phyloP scores from a whole-genome alignment of 2,113 vertebrate species.

The Gorsachius goisagi region DNA sequence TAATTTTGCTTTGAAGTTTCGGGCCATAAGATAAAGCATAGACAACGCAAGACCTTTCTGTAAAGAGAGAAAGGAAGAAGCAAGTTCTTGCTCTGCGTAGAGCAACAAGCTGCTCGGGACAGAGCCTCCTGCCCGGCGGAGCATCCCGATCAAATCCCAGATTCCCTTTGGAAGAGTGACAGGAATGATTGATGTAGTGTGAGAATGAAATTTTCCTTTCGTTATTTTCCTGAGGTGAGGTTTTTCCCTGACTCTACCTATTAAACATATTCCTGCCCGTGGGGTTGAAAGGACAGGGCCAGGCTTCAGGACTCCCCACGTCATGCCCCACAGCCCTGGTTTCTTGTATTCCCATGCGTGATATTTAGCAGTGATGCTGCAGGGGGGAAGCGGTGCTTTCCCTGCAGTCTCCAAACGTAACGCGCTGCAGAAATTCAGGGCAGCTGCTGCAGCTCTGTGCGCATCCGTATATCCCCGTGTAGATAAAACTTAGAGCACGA shows the following conservation, averaged over 20 bases:
- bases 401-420: background rate
- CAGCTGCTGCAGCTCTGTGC: background rate
- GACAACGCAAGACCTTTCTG: background rate
- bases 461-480: background rate
- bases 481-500: background rate
- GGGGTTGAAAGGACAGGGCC: background rate
- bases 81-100: background rate
- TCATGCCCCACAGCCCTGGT: rapidly evolving
- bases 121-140: background rate
- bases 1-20: background rate
- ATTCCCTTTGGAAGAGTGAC: background rate
- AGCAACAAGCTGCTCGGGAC: background rate
- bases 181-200: rapidly evolving
- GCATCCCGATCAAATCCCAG: background rate
- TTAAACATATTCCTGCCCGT: rapidly evolving
- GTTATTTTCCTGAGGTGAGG: rapidly evolving
- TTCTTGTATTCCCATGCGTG: rapidly evolving
- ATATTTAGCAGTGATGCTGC: background rate
- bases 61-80: background rate
- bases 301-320: rapidly evolving
- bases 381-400: background rate
- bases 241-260: background rate
- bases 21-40: background rate
- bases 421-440: background rate
- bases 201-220: background rate